Evolutionary conservation across 2,113 vertebrate genomes (phyloP), one percentile per base, ranked within the genome.

Genomic region (Passer domesticus): DNA sequence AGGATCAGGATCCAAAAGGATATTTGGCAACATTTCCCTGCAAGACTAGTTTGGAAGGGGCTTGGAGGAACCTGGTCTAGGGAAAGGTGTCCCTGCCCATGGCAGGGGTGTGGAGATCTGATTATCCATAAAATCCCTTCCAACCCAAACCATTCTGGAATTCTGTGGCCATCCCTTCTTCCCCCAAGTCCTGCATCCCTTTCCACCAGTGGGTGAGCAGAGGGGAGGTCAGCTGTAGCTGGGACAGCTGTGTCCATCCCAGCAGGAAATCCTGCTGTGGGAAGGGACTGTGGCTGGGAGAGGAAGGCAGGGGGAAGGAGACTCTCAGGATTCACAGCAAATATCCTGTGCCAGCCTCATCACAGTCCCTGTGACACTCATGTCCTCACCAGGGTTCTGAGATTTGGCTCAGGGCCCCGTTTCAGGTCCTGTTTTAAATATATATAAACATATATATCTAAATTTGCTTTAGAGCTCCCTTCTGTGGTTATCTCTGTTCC

Each of bases 161-260:
- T 62, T 62, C n/a, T 27, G 3, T 43, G 25, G 5, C 37, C 25
- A 7, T 55, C 59, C 19, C 13, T 67, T 33, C 63, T 59, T 58
- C 4, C 6, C 74, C 30, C 1, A 0, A 0, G 21, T 39, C 47
- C 68, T 1, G 0, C 3, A 5, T 52, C 66, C 62, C 21, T 56
- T 23, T 64, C 53, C 37, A 27, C 14, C 5, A 0, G 30, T 28
- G 11, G 17, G 13, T 3, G 13, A 41, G 21, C 8, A 4, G 43
- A 56, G 24, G 30, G n/a, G 6, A 37, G 37, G 3, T 49, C 15
- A 13, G n/a, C 2, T 3, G 24, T 21, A 72, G n/a, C 69, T 70
- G 82, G 69, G 63, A 56, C 39, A 87, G 79, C 75, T 68, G 68
- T 1, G 1, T 41, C 70, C 69, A 37, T 46, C n/a, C 0, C 49